These are phyloP conservation scores for Calephelis virginiensis DNA, from an alignment of 1,140 invertebrate species.

Conservation along the genomic window DNA sequence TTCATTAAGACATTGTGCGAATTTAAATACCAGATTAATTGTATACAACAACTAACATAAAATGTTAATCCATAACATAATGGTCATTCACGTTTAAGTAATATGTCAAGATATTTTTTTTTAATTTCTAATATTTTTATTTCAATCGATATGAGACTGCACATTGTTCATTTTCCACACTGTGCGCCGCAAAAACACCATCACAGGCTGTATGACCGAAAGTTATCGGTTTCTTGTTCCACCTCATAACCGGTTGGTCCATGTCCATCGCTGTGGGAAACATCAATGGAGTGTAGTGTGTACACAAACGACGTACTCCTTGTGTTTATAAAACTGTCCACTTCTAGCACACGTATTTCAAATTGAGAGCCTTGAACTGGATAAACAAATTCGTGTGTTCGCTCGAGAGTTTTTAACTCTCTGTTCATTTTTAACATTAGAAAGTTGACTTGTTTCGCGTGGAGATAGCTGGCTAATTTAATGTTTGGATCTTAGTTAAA, in stretches of 20 bases:
- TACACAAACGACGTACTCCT: constrained; percentile 59
- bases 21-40: no score
- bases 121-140: no score
- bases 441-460: constrained; percentile 27
- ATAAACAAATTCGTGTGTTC: constrained; percentile 49
- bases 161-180: no score
- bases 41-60: no score
- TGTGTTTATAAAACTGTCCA: constrained; percentile 78
- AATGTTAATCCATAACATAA: no score
- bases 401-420: constrained; percentile 31
- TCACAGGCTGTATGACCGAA: constrained; percentile 6
- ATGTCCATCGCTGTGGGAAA: constrained; percentile 65
- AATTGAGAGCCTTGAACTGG: constrained; percentile 49
- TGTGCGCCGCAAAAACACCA: constrained; percentile 18
- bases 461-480: constrained; percentile 24
- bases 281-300: constrained; percentile 69
- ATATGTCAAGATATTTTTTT: no score
- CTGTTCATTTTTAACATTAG: constrained; percentile 29
- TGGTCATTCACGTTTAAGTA: no score
- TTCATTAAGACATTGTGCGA: no score
- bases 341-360: constrained; percentile 58
- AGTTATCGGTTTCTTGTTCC: constrained; percentile 49
- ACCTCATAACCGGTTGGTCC: constrained; percentile 48
- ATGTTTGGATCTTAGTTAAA: constrained; percentile 13
- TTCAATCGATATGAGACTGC: no score